Evolutionary conservation across 2,888 invertebrate species (phyloP).

Genomic region (Balanococcus diminutus): DNA sequence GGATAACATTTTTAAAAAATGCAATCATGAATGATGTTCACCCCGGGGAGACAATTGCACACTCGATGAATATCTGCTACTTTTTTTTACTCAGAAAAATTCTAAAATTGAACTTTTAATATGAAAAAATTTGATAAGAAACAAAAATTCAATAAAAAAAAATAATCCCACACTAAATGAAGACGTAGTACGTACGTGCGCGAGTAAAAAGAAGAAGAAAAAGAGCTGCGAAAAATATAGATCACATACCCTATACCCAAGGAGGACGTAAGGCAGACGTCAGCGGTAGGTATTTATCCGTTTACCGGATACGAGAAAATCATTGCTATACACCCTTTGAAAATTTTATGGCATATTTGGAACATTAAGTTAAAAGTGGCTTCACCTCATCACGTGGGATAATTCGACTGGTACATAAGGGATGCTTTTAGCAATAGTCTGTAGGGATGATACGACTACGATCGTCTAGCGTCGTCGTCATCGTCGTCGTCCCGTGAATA

Average conservation of each 20-base stretch:
- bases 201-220: not conserved
- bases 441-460: not conserved
- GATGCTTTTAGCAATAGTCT: slow-evolving; percentile 34
- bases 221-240: not conserved
- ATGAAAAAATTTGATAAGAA: no score
- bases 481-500: not conserved
- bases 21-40: no score
- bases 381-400: slow-evolving; percentile 32
- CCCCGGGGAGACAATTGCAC: no score
- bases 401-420: not conserved
- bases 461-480: slow-evolving; percentile 1
- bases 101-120: no score
- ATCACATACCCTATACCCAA: not conserved
- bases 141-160: no score
- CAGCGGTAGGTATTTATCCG: not conserved
- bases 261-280: not conserved
- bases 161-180: no score
- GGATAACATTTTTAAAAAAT: no score
- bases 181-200: no score
- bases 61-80: no score
- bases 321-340: slow-evolving; percentile 28
- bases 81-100: no score
- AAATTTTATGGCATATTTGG: slow-evolving; percentile 28
- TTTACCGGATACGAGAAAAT: slow-evolving; percentile 25
- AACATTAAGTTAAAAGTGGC: slow-evolving; percentile 10